Base-by-base conservation (phyloP, 2,797 vertebrate species). In the Tapirus indicus region DNA sequence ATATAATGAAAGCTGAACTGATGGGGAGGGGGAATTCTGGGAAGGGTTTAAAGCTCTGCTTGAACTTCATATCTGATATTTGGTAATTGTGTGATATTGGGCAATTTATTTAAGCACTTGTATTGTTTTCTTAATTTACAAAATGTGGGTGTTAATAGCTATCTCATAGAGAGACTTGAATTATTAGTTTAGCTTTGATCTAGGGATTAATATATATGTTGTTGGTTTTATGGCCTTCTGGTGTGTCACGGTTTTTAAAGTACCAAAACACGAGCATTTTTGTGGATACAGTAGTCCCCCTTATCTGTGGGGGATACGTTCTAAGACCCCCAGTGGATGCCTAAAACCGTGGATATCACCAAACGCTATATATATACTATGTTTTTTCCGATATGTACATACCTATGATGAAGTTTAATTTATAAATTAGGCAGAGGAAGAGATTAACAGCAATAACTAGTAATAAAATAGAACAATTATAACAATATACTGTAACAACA, bases 111-210 rank as follows among this genome's bases (percentile, higher is more conserved):
- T 58, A 82, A 86, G 21, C 5, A 88, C 68, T 84, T 87, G 64
- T 74, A 32, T n/a, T 71, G 1, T 52, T 95, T 94, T 87, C 49
- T 89, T 75, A 77, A 71, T 12, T 88, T 85, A 49, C n/a, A 78
- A 84, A 93, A 88, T 82, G 12, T 54, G 69, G 20, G 1, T 88
- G 13, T 56, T 35, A 58, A 66, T 69, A 75, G 44, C 32, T 35
- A n/a, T 32, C 10, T 95, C 29, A 41, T 18, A 78, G 54, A 84
- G 54, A 72, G 3, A 80, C 5, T 75, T 66, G 29, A 66, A 49
- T 86, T n/a, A 52, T 66, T 83, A 74, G 0, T 83, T 86, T 78
- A 94, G 11, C 41, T 78, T 71, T 82, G 25, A 68, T 3, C 18
- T 78, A 88, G 4, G 62, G 41, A 88, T 84, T 84, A 38, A 86